Evolutionary conservation across 2,113 vertebrate genomes (phyloP).

Genomic region (Thamnophis sirtalis): DNA sequence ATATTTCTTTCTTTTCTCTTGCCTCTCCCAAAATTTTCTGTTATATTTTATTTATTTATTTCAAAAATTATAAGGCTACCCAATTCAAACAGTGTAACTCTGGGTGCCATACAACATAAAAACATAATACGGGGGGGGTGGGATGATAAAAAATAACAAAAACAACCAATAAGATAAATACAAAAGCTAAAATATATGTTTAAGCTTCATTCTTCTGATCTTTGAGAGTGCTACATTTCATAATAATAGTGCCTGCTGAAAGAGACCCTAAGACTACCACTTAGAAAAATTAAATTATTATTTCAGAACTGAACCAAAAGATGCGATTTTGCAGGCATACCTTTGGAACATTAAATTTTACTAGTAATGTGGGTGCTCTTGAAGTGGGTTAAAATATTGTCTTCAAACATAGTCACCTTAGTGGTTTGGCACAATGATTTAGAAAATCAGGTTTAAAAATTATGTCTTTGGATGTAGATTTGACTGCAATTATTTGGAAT

Average conservation of each 20-base stretch:
- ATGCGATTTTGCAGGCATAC: background rate
- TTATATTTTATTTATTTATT: background rate
- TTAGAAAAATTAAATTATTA: background rate
- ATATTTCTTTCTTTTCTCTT: background rate
- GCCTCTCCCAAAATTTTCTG: background rate
- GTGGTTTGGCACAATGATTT: background rate
- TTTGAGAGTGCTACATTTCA: background rate
- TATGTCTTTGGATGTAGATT: background rate
- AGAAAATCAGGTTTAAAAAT: background rate
- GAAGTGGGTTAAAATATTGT: background rate
- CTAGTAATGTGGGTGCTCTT: background rate
- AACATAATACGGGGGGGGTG: background rate
- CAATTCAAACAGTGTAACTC: background rate
- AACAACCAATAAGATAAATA: background rate
- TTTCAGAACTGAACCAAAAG: background rate
- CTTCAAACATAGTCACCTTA: background rate
- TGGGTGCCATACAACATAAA: background rate
- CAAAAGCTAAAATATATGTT: background rate
- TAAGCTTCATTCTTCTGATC: background rate
- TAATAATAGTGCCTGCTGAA: background rate
- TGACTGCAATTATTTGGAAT: background rate
- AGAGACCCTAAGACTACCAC: background rate
- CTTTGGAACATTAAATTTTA: background rate
- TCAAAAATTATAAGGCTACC: background rate
- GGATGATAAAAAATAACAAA: background rate